Base-by-base conservation (phyloP, 2,888 invertebrate species). In the Tenthredo amoena region DNA sequence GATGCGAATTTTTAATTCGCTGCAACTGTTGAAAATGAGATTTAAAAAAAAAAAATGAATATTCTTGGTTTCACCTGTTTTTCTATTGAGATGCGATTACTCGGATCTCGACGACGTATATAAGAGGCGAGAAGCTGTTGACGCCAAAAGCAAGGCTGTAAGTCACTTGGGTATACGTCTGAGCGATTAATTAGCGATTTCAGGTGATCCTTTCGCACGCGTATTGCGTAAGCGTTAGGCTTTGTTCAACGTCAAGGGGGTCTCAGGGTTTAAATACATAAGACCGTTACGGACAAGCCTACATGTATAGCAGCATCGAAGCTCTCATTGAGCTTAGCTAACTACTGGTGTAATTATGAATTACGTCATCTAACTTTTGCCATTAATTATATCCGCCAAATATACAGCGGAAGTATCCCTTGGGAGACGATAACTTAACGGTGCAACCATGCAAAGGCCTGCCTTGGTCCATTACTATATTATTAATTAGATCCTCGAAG, bases 341-440 rank as follows among this genome's bases (percentile, higher is more conserved):
- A 83, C 71, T 68, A 47, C 47, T 50, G 7, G 71, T 31, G 47
- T 83, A 83, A 83, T 83, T 83, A 83, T 83, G 68, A 68, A 83
- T 83, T 68, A 47, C 83, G 68, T 83, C 65, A 83, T 83, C 83
- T 83, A 83, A 83, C 68, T 83, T 68, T 31, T 83, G 31, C 83
- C 83, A 71, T 83, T 83, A 83, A 83, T 83, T 83, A 83, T 7
- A 50, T 65, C 83, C 71, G 83, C 47, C 83, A 18, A 83, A 71
- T 68, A 68, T 83, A 68, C n/a, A 43, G 68, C 83, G 68, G 68
- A 83, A 71, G 62, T 83, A 47, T 68, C 83, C 83, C 83, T 26
- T n/a, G 83, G 83, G 83, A 83, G 40, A 18, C 47, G 47, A 55
- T 65, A 50, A 83, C 26, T 83, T 83, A 83, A 68, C 83, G 82